Percentiles rank a stretch among this genome's conserved stretches.
Evolutionary conservation across 2,888 invertebrate species (phyloP).

Genomic region (Zele albiditarsus): DNA sequence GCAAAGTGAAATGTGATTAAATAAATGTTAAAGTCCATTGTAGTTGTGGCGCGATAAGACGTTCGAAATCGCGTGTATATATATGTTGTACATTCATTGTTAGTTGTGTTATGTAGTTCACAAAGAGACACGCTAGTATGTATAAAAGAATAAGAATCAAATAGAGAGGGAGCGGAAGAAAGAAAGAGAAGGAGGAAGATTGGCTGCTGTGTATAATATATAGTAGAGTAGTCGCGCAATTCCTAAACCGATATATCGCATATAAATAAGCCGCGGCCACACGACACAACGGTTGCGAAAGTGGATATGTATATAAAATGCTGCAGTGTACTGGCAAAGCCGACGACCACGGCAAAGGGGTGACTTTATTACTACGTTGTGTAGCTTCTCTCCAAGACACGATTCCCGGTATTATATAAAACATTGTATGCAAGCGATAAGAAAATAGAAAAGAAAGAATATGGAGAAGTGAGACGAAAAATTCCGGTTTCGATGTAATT

Average conservation of each 20-base stretch:
- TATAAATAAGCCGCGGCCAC: constrained; percentile 44
- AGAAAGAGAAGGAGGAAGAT: constrained; percentile 44
- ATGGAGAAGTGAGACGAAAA: constrained; percentile 43
- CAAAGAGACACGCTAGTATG: constrained; percentile 29
- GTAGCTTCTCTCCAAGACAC: constrained; percentile 19
- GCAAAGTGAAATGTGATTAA: constrained; percentile 2
- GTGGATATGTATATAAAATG: constrained; percentile 18
- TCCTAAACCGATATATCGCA: constrained; percentile 54
- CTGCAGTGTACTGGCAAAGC: constrained; percentile 28
- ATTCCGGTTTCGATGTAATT: constrained; percentile 32
- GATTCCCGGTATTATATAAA: constrained; percentile 8
- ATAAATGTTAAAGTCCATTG: constrained; percentile 29
- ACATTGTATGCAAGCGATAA: not conserved
- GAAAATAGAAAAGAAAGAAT: not conserved
- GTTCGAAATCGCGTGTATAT: constrained; percentile 17
- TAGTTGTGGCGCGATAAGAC: constrained; percentile 26
- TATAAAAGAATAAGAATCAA: not conserved
- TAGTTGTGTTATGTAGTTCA: constrained; percentile 23
- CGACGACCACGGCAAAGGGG: constrained; percentile 30
- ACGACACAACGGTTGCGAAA: constrained; percentile 38
- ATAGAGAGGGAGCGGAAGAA: constrained; percentile 42
- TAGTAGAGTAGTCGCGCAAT: constrained; percentile 50
- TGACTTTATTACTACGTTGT: constrained; percentile 48
- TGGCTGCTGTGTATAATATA: constrained; percentile 47
- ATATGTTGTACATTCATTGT: constrained; percentile 31